Evolutionary conservation across 2,888 invertebrate genomes (phyloP), one percentile per base, ranked within the genome.

Genomic region (Hetaerina titia): DNA sequence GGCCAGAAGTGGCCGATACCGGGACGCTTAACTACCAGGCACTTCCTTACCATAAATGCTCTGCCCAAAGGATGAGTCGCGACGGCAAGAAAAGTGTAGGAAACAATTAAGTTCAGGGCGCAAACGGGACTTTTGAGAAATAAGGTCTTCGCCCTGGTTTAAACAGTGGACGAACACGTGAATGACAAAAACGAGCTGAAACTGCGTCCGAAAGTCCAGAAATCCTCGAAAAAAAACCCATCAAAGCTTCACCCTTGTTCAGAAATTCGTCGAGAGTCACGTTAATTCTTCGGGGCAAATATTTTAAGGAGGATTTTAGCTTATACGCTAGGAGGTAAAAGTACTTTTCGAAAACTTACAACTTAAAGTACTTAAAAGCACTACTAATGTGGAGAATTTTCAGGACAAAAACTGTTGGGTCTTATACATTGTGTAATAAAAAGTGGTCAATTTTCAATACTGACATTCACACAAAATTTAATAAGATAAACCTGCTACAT

Each of bases 21-120:
- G 95, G 81, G 74, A 90, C 95, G 95, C 95, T 95, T 95, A 94
- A 90, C 94, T 94, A 87, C 95, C 90, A 69, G 69, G 22, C 69
- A 69, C 69, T 69, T 22, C 95, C 95, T 60, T 58, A 96, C 96
- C 95, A 95, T 95, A 96, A 95, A 95, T 96, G 95, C 95, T 95
- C 96, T 95, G 96, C 89, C 94, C 89, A 94, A 95, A 94, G 94
- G 89, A 95, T 95, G 90, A 87, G 90, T 94, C 74, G 74, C 89
- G 89, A 64, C 89, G 87, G 63, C 25, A 95, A 89, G 95, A 45
- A 95, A 94, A 95, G 90, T 69, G 5, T 17, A 60, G 60, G 60
- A 60, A 15, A 17, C 7, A 9, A 22, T 19, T 4, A 9, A n/a
- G 19, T 5, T 69, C 69, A 9, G 69, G 69, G 69, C 69, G 19